Evolutionary conservation across 2,888 invertebrate species (phyloP), one percentile per base, ranked within the genome.

Genomic region (Timema cristinae): DNA sequence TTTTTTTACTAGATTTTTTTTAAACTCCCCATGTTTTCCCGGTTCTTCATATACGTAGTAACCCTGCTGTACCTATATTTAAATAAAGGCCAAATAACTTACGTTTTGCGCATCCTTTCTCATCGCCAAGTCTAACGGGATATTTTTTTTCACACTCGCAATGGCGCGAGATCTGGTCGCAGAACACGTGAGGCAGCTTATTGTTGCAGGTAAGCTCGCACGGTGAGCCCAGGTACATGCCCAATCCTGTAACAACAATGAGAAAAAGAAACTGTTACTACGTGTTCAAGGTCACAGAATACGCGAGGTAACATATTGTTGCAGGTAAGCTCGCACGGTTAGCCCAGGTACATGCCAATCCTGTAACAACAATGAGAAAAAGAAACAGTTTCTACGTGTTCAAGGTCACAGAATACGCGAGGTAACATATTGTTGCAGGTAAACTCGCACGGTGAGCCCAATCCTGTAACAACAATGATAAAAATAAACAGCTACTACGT

Each of bases 61-160:
- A 32, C 32, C 32, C 32, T 32, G 32, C 32, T 32, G 32, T 32
- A 4, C 1, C 32, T 32, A 32, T 32, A 32, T 32, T 32, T 32
- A 32, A 32, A 32, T 32, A 32, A 32, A 32, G 32, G 32, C 32
- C 32, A 32, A 32, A 32, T 32, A 4, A 86, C 89, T 87, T 84
- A 94, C 94, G 91, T 87, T 93, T 93, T 80, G 91, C 92, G 83
- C 94, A 94, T 79, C 93, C 93, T 78, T 88, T 90, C 77, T 86
- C 86, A 77, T 88, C 86, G 74, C 91, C 91, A 77, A 94, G 88
- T 79, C 87, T 86, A 77, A 94, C 94, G n/a, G 93, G 91, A 82
- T 90, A 91, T 79, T 89, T 90, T 79, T 90, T 89, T 79, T 93
- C 91, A 82, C 94, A 94, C 81, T 91, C 90, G 84, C 94, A 94